Evolutionary conservation across 2,113 vertebrate species (phyloP).

Genomic region (Elaphurus davidianus): DNA sequence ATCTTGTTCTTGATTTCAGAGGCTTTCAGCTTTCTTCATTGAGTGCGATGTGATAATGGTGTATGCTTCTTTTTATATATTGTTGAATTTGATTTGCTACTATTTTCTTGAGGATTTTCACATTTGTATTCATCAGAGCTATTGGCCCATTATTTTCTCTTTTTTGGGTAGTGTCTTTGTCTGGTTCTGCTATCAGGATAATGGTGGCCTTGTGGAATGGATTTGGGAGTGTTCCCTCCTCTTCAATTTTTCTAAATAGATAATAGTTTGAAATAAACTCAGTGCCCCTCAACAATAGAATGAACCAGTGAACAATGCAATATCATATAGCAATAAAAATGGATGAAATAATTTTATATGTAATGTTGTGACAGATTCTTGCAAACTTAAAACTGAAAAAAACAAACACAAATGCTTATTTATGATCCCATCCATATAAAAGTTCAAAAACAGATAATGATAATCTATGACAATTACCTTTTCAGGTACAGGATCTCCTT

Average conservation of each 20-base stretch:
- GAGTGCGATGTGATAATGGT: rapidly evolving
- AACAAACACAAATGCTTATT: background rate
- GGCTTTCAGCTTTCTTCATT: background rate
- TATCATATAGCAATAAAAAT: background rate
- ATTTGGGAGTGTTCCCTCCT: background rate
- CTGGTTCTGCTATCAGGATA: background rate
- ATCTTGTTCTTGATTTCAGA: background rate
- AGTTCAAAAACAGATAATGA: background rate
- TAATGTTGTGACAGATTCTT: background rate
- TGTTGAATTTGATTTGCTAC: background rate
- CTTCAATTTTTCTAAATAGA: background rate
- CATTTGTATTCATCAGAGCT: background rate
- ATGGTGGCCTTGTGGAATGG: background rate
- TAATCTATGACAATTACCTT: background rate
- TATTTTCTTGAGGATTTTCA: background rate
- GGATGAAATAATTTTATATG: background rate
- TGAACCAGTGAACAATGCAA: background rate
- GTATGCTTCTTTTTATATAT: background rate
- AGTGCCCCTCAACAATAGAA: background rate
- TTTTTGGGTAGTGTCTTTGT: background rate
- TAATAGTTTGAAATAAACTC: background rate
- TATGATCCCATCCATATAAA: background rate
- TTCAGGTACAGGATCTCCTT: background rate
- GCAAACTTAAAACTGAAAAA: background rate
- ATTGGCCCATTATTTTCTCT: background rate